phyloP scores from a whole-genome alignment of 2,888 invertebrate species.

The Agrenia bidenticulata region DNA sequence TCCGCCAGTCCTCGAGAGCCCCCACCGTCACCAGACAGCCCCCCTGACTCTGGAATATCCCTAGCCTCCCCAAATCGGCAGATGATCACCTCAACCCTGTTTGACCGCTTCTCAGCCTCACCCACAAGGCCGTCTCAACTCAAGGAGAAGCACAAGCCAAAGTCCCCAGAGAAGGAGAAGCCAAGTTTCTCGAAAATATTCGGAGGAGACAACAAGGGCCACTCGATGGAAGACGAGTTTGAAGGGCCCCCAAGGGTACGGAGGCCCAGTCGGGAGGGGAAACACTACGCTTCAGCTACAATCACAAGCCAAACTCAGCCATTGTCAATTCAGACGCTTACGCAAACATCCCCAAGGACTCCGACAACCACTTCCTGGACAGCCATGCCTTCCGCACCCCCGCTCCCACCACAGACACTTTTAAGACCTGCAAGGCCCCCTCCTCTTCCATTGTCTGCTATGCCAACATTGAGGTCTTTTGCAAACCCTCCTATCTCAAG shows the following conservation, averaged over 20 bases:
- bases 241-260: conserved; percentile 1
- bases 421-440: not conserved
- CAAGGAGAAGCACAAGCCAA: not conserved
- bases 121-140: not conserved
- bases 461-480: not conserved
- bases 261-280: not conserved
- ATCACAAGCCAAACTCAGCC: not conserved
- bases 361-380: not conserved
- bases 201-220: not conserved
- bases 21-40: conserved; percentile 11
- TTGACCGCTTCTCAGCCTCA: conserved; percentile 26
- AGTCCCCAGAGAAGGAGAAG: conserved; percentile 2
- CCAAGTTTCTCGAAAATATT: conserved; percentile 8
- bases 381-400: conserved; percentile 15
- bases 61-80: conserved; percentile 12
- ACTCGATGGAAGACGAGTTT: not conserved
- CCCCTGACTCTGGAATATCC: conserved; percentile 12
- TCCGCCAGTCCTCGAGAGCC: not conserved
- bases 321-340: conserved; percentile 5
- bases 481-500: conserved; percentile 13
- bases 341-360: not conserved
- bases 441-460: not conserved
- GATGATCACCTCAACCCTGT: conserved; percentile 32
- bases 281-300: conserved; percentile 7
- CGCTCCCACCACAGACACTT: not conserved